Base-by-base conservation (phyloP, 2,113 vertebrate species). In the Syngnathus floridae region DNA sequence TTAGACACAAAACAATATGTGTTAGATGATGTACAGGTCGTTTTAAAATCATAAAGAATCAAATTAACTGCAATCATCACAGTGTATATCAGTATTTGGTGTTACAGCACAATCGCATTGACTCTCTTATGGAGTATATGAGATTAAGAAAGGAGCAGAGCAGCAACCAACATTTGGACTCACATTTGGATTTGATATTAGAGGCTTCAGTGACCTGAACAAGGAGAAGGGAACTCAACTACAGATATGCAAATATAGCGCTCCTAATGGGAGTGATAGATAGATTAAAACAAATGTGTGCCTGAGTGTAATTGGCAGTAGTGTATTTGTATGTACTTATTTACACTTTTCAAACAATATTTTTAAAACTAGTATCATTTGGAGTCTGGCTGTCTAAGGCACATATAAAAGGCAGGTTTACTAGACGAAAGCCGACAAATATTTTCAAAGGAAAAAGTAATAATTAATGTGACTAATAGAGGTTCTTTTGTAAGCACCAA, bases 1-100 rank as follows among this genome's bases (percentile, higher is more conserved):
- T 9, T 12, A 66, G n/a, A 79, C 69, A 81, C 38, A 76, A 90
- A 69, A 71, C 72, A 40, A 64, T n/a, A 54, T 2, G 35, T 85
- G 76, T 78, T 75, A 80, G 54, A 60, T 41, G 51, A 6, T 41
- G 5, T 10, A 22, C 7, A 22, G 14, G 8, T 56, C 14, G 3
- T 31, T 31, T 31, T 31, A 22, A 56, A 52, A 43, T 3, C 7
- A 43, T 70, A 40, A 31, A 9, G 54, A 9, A 0, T 61, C n/a
- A 40, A 40, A 38, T 60, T 21, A 36, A 51, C 57, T n/a, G 48
- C 7, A 48, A 35, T 16, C 21, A 22, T 45, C 31, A 41, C 7
- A 45, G 38, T 13, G 26, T 31, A 31, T 31, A 31, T 31, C 26
- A 31, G 26, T 31, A 31, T 45, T 21, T 55, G 58, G 5, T 58